Conservation (phyloP, 1,140 invertebrate genomes). For the Nebria ingens region DNA sequence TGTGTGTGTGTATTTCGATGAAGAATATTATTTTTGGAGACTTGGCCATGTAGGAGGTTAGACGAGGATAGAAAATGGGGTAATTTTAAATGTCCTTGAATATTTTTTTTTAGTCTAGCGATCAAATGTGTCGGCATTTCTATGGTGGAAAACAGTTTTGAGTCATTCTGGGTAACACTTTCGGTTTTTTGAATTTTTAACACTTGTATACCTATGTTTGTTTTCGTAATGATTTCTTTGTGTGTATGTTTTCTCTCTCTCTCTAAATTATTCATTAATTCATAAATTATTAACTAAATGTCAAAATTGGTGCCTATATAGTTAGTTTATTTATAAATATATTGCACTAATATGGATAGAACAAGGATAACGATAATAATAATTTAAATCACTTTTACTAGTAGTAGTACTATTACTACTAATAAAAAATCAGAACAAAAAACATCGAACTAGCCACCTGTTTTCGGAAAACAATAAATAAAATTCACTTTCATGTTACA, state of each 20-base stretch:
- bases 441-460: neutral
- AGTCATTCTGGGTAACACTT: neutral
- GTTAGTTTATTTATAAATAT: too few relatives aligned
- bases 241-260: too few relatives aligned
- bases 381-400: too few relatives aligned
- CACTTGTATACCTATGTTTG: slow-evolving; percentile 1
- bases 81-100: slow-evolving; percentile 9
- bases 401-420: too few relatives aligned
- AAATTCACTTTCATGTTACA: neutral
- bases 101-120: neutral
- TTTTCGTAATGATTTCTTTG: neutral
- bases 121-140: slow-evolving; percentile 8
- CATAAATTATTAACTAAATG: too few relatives aligned
- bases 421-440: neutral
- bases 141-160: neutral
- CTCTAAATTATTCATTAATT: too few relatives aligned
- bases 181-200: neutral
- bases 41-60: neutral
- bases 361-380: too few relatives aligned
- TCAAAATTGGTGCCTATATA: too few relatives aligned
- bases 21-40: too few relatives aligned
- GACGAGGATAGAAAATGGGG: slow-evolving; percentile 1
- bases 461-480: slow-evolving; percentile 3
- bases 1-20: too few relatives aligned
- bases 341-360: too few relatives aligned